Evolutionary conservation across 2,888 invertebrate species (phyloP), one percentile per base, ranked within the genome.

Genomic region (Xiphydria camelus): DNA sequence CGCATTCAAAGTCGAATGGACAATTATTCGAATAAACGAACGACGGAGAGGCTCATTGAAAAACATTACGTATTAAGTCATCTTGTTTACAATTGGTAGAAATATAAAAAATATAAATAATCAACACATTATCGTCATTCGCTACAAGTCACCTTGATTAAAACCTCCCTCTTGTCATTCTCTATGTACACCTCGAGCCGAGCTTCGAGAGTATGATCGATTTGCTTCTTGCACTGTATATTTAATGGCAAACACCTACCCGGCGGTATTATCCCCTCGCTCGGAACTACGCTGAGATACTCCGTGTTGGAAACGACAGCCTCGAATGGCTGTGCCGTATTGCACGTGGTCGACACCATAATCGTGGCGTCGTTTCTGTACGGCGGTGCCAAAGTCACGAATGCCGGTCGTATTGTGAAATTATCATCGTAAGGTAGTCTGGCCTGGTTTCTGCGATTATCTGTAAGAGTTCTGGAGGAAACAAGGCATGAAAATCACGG

Each of bases 191-290:
- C 60, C 36, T 62, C 55, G 3, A 68, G 57, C 15, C 58, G 29
- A 4, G 61, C 62, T 2, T 61, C 56, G 2, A 64, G 48, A 32
- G 45, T 58, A 4, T 53, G 58, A 15, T 60, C 52, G 2, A 64
- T 36, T 34, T 41, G 53, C 17, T 58, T 61, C 14, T 57, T 66
- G 39, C 64, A 68, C 9, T 61, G 57, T 35, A 68, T 47, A n/a
- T 61, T 64, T 10, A 68, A 42, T 2, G 61, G 53, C 37, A 69
- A 64, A 5, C 50, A 56, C 40, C 55, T 53, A 29, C 53, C 54
- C 0, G 66, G 57, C 2, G 68, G 68, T 36, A 68, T 63, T 62
- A 66, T 66, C 9, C 68, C 68, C 20, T 64, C 62, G 0, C 59
- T 53, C 3, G 69, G 68, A 10, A 64, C 26, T 3, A 69, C 66